phyloP scores from a whole-genome alignment of 2,797 vertebrate species.

The Ptychobarbus kaznakovi region DNA sequence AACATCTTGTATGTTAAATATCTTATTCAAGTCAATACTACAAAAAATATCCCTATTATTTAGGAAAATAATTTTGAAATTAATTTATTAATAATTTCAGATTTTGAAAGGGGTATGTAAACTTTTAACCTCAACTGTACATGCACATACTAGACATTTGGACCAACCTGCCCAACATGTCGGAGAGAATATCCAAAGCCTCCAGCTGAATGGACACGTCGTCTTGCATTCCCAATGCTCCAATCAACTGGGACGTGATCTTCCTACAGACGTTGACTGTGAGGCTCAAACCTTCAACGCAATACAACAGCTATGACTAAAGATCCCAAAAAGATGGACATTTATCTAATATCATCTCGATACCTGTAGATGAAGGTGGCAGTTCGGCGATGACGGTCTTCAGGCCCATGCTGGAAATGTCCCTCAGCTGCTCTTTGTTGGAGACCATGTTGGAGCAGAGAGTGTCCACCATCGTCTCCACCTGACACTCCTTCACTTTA shows the following conservation, averaged over 20 bases:
- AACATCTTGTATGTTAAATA: no score
- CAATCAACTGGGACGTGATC: slow-evolving; percentile 92
- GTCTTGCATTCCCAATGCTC: slow-evolving; percentile 90
- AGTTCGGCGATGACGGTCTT: slow-evolving; percentile 93
- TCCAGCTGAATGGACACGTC: slow-evolving; percentile 93
- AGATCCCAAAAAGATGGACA: no score
- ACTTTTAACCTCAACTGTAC: neutral
- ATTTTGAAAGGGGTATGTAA: neutral
- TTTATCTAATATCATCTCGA: neutral
- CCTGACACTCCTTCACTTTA: slow-evolving; percentile 96
- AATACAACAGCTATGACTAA: neutral
- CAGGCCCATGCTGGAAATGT: slow-evolving; percentile 94
- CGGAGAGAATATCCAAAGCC: slow-evolving; percentile 94
- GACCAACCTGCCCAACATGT: slow-evolving; percentile 93
- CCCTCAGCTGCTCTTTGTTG: slow-evolving; percentile 92
- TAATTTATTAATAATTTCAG: no score
- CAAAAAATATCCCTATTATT: neutral
- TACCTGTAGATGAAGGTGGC: slow-evolving; percentile 88
- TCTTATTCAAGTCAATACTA: no score
- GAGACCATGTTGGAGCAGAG: slow-evolving; percentile 94
- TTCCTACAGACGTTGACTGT: slow-evolving; percentile 89
- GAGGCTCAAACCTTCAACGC: slow-evolving; percentile 81
- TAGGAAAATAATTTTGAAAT: no score
- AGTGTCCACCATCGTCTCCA: slow-evolving; percentile 93
- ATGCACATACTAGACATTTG: neutral